phyloP scores from a whole-genome alignment of 2,797 vertebrate genomes.

The Columba guinea region DNA sequence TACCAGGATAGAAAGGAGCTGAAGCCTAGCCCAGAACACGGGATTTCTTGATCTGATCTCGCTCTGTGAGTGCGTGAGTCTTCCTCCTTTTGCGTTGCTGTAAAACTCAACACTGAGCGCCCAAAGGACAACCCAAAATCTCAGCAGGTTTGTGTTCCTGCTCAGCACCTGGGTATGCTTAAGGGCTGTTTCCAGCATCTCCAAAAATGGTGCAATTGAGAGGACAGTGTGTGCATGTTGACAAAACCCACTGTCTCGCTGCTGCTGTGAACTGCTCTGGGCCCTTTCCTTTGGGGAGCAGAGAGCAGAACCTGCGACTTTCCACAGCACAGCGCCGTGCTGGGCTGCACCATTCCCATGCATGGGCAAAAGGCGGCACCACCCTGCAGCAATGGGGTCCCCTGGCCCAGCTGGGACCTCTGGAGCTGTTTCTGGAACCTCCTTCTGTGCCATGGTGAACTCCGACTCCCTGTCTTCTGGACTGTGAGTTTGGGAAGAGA shows the following conservation, averaged over 20 bases:
- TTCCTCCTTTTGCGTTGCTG: accelerated
- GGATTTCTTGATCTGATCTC: not conserved
- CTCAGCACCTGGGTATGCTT: not conserved
- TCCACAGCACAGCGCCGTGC: not conserved
- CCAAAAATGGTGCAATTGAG: not conserved
- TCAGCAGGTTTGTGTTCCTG: not conserved
- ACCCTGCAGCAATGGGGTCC: not conserved
- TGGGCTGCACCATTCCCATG: accelerated
- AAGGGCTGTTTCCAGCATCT: not conserved
- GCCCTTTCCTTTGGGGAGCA: not conserved
- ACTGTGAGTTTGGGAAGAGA: not conserved
- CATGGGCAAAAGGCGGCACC: not conserved
- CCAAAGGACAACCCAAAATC: not conserved
- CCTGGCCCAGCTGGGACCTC: not conserved
- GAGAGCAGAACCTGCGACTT: not conserved
- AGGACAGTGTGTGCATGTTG: no score
- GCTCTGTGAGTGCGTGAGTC: not conserved
- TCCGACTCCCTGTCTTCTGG: not conserved
- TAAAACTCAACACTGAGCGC: not conserved
- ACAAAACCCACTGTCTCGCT: accelerated
- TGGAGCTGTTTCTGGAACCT: not conserved
- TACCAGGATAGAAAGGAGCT: not conserved
- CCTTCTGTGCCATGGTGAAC: accelerated
- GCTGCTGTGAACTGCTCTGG: not conserved
- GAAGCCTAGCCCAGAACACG: not conserved